Evolutionary conservation across 1,140 invertebrate genomes (phyloP), one percentile per base, ranked within the genome.

Genomic region (Holcopasites calliopsidis): DNA sequence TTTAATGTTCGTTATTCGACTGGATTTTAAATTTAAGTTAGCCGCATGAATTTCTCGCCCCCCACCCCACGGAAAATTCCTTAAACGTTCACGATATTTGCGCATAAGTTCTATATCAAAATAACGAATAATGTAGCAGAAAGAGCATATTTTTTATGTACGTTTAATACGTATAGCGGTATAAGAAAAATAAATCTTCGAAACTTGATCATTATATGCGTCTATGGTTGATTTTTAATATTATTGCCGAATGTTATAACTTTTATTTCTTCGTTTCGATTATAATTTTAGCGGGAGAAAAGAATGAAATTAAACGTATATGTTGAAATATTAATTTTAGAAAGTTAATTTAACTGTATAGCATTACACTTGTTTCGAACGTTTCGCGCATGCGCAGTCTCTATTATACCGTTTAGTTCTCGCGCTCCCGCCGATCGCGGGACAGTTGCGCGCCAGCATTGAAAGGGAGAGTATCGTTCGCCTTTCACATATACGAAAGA

Each of bases 111-210:
- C n/a, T 60, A 33, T 44, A 70, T 70, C n/a, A 44, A 44, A 69
- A 44, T 58, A 57, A 31, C 33, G 35, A 55, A 57, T 44, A 57
- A 31, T 33, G n/a, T 47, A 58, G 38, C 28, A 57, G 38, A 44
- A 70, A 18, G 13, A 4, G 8, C 42, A 70, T 42, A 58, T 70
- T 58, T 66, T 55, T 69, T 66, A 66, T 66, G 64, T 50, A 66
- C 31, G 64, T 69, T 69, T 69, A 69, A 69, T 40, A 55, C 35
- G 35, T 55, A 69, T 40, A 21, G 52, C 64, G 64, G 21, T 50
- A 66, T 50, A 10, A 52, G 13, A 40, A 42, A 21, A 58, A 65
- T 65, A 65, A 70, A 70, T 23, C 28, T n/a, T 44, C 40, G 21
- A 57, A 58, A 70, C 52, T 70, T 70, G n/a, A 31, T 42, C 33